Base-by-base conservation (phyloP, 2,888 invertebrate species). In the Strigamia maritima region DNA sequence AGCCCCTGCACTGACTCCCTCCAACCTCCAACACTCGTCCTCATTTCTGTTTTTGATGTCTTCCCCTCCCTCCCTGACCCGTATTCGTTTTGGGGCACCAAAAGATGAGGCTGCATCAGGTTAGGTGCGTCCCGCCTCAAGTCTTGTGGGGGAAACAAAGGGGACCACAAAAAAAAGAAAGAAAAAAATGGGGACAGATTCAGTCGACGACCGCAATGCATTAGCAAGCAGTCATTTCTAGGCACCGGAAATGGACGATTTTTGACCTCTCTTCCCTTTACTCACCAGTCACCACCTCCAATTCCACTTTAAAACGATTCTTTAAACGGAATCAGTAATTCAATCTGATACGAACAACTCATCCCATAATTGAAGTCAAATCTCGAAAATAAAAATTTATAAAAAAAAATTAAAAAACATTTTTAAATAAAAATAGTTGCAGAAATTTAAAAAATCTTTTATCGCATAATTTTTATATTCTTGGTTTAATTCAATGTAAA, bases 191-290 rank as follows among this genome's bases (percentile, higher is more conserved):
- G 70, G 70, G 70, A 70, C 70, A 70, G 70, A 70, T 70, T 70
- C 70, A 70, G 70, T 70, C 70, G 70, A 70, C 70, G 70, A 70
- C 70, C 70, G 70, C 70, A 70, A 70, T 70, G 70, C 70, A 70
- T 70, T 70, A 70, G 70, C 70, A 70, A 70, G 70, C 70, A 70
- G 70, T 70, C 70, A 70, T 70, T 70, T 70, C 70, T 24, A 70
- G 26, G 70, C 70, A 70, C 70, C 70, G 70, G 70, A 70, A 70
- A 70, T 70, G 70, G 70, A 70, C 70, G 70, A 70, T 70, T 70
- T 70, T 70, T 70, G 70, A 70, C 70, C 70, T 70, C 70, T 70
- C 70, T 70, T 70, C n/a, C 70, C 28, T 70, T 70, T 14, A 19
- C 70, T 70, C 70, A 70, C 70, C n/a, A 70, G 35, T 35, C 28